Evolutionary conservation across 2,113 vertebrate genomes (phyloP), one percentile per base, ranked within the genome.

Genomic region (Scomber scombrus): DNA sequence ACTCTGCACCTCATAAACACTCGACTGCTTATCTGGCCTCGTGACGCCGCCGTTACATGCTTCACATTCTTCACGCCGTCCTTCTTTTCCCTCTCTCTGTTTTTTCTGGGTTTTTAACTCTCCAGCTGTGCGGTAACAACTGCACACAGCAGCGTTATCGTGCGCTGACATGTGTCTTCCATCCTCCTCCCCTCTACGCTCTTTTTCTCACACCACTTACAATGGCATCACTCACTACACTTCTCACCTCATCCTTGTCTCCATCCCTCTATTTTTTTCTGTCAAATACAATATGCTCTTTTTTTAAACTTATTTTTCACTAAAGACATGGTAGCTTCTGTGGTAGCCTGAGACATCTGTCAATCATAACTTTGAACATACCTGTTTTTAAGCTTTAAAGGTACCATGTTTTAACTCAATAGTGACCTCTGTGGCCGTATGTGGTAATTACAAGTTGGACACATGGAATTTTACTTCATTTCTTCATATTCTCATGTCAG

Each of bases 1-100:
- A 8, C 64, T 16, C 55, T 2, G 52, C 29, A 15, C 16, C 50
- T 69, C 65, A 68, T 57, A 45, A 84, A 81, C 71, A 81, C 54
- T 71, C 47, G n/a, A 58, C 77, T 80, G 77, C 78, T 67, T 75
- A 29, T 75, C 58, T 73, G 65, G 43, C 62, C 68, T 78, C 3
- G 34, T 82, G 80, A 85, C 68, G 72, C 19, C 3, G 75, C 18
- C 3, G 1, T 18, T 61, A 18, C 63, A 65, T 68, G 66, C 72
- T 85, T 85, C 45, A 50, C 52, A 26, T 56, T 77, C 58, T 62
- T 80, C 29, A 58, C 16, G 2, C 56, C 65, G 46, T 57, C 29
- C 23, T 58, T 7, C 56, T 78, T 75, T 21, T 64, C 76, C 31
- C 26, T 61, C 56, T 49, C 6, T 5, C 11, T 3, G 9, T 23